Conservation (phyloP, 2,888 invertebrate species). For the Polydrusus tereticollis region DNA sequence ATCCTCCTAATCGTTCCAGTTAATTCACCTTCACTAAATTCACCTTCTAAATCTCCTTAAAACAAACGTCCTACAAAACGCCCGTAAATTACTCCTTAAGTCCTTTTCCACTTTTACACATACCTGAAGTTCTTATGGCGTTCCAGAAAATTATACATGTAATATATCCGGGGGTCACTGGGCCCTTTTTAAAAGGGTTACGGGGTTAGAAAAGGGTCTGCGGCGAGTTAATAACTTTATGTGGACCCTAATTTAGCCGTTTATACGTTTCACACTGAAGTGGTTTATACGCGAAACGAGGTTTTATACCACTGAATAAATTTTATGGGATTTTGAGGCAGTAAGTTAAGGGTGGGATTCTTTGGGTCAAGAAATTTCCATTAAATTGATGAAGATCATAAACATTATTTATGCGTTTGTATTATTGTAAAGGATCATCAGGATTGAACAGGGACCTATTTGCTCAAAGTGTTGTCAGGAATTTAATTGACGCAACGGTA, state of each 20-base stretch:
- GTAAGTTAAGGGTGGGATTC: not conserved
- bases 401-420: not conserved
- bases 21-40: slow-evolving; percentile 1
- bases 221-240: slow-evolving; percentile 36
- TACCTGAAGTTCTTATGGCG: slow-evolving; percentile 21
- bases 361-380: not conserved
- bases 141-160: slow-evolving; percentile 4
- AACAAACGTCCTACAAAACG: slow-evolving; percentile 13
- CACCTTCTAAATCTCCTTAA: slow-evolving; percentile 8
- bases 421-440: too few species aligned
- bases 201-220: slow-evolving; percentile 30
- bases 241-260: slow-evolving; percentile 30
- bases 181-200: slow-evolving; percentile 23
- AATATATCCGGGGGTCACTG: slow-evolving; percentile 17
- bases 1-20: not conserved
- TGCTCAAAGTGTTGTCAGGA: too few species aligned
- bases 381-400: not conserved
- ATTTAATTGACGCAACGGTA: too few species aligned
- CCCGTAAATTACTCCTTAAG: slow-evolving; percentile 23
- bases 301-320: slow-evolving; percentile 16
- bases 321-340: slow-evolving; percentile 3
- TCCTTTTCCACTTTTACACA: slow-evolving; percentile 14
- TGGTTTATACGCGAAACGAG: slow-evolving; percentile 5
- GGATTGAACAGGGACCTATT: too few species aligned
- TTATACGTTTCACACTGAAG: slow-evolving; percentile 24